Evolutionary conservation across 37 sponge, comb jelly and placozoan genomes (phyloP), one percentile per base, ranked within the genome.

Genomic region (Petrosia ficiformis): DNA sequence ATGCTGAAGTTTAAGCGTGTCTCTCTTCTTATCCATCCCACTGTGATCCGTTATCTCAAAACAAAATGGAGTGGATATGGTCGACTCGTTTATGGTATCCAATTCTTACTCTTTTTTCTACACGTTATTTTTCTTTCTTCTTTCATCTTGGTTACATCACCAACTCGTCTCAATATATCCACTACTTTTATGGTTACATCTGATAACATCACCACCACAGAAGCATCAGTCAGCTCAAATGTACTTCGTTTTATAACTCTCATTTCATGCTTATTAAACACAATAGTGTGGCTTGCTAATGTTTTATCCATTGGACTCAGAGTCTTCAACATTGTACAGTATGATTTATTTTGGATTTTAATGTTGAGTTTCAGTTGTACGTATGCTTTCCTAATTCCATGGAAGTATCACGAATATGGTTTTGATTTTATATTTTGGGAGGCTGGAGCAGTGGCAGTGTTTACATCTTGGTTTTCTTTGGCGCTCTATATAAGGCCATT

Each of bases 41-140:
- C 92, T n/a, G 71, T 73, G 28, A 57, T 67, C 19, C 58, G 42
- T 34, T 87, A 66, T 59, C 72, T 95, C 4, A 88, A 82, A 71
- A 33, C 59, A 35, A 90, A 90, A 42, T 95, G 96, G 96, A 25
- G 67, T 34, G 56, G 66, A 22, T 95, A 95, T 48, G 96, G 96
- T 6, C 67, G 81, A 14, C 56, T 36, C 28, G 57, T 84, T 5
- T 56, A 80, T 65, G 1, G 57, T 29, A 74, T 63, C 0, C 24
- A 56, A 25, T 21, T 67, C 3, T 31, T 57, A 31, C 38, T 82
- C 30, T 66, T 77, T 57, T 22, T 78, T 19, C 48, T 95, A 3
- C 86, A 86, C 8, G 36, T 84, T 2, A 22, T 88, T 2, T 64
- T 95, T 16, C 22, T 88, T 29, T 75, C 84, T 26, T 41, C 42